phyloP scores from a whole-genome alignment of 2,797 vertebrate genomes.

The Lindbergichthys nudifrons region DNA sequence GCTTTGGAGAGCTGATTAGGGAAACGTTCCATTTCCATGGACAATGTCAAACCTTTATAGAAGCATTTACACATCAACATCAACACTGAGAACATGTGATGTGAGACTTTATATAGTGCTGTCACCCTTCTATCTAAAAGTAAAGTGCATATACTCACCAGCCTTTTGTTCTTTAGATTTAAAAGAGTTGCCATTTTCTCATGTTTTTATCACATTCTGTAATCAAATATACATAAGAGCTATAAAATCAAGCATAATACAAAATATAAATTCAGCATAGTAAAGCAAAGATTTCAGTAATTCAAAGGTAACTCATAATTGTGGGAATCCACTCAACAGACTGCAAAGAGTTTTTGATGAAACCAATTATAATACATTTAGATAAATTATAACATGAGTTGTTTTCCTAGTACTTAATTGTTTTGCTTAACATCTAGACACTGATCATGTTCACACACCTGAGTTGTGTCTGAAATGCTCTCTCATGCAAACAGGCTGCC shows the following conservation, averaged over 20 bases:
- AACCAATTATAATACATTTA: neutral
- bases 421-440: neutral
- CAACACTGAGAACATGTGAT: slow-evolving; percentile 7
- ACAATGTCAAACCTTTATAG: slow-evolving; percentile 38
- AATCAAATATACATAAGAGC: neutral
- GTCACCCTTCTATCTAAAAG: neutral
- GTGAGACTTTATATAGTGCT: neutral
- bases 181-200: neutral
- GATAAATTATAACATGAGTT: neutral
- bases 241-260: neutral
- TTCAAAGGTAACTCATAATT: neutral
- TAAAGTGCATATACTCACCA: neutral
- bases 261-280: neutral
- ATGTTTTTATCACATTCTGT: neutral
- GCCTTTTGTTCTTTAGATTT: neutral
- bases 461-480: neutral
- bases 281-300: neutral
- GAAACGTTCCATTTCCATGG: slow-evolving; percentile 12
- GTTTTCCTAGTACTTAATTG: neutral
- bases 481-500: neutral
- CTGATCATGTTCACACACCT: neutral
- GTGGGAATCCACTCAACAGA: neutral
- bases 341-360: neutral
- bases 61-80: slow-evolving; percentile 3
- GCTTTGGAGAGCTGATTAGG: slow-evolving; percentile 45